Conservation (phyloP, 2,888 invertebrate species). For the Nemoura dubitans region DNA sequence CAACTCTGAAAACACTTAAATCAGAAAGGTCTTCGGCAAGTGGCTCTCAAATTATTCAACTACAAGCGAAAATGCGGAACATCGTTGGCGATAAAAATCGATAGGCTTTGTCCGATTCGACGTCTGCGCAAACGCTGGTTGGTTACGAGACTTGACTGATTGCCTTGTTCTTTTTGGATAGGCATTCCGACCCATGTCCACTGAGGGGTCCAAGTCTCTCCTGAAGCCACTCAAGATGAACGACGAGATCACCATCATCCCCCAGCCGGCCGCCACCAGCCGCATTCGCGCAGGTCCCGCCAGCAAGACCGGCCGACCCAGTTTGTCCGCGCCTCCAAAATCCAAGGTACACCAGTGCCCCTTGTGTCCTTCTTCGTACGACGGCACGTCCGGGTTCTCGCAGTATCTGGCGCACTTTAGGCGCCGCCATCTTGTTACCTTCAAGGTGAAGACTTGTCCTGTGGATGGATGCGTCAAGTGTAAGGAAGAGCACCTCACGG, state of each 20-base stretch:
- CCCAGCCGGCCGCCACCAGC: conserved; percentile 71
- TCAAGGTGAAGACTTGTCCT: conserved; percentile 48
- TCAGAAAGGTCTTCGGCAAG: neutral
- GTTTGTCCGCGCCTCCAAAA: neutral
- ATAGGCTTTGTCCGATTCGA: no score
- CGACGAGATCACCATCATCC: conserved; percentile 89
- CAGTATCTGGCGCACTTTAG: conserved; percentile 49
- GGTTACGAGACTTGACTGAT: neutral
- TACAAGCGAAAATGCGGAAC: neutral
- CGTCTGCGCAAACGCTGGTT: no score
- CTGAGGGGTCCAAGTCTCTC: conserved; percentile 65
- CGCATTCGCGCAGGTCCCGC: conserved; percentile 49
- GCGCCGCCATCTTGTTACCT: conserved; percentile 48
- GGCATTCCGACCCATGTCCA: neutral
- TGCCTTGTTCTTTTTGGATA: conserved; percentile 2
- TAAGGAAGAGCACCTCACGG: conserved; percentile 44
- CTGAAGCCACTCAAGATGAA: conserved; percentile 86
- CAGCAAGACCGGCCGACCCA: conserved; percentile 47
- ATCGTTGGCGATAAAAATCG: neutral
- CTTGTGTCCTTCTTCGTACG: conserved; percentile 50
- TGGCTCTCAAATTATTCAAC: neutral
- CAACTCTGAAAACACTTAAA: neutral
- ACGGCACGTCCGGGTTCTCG: conserved; percentile 49
- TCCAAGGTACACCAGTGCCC: conserved; percentile 42
- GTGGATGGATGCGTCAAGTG: conserved; percentile 50